A percentile compares a stretch with the other conserved stretches of the same genome.
Conservation (phyloP, 2,888 invertebrate genomes). For the Artemia sp. region DNA sequence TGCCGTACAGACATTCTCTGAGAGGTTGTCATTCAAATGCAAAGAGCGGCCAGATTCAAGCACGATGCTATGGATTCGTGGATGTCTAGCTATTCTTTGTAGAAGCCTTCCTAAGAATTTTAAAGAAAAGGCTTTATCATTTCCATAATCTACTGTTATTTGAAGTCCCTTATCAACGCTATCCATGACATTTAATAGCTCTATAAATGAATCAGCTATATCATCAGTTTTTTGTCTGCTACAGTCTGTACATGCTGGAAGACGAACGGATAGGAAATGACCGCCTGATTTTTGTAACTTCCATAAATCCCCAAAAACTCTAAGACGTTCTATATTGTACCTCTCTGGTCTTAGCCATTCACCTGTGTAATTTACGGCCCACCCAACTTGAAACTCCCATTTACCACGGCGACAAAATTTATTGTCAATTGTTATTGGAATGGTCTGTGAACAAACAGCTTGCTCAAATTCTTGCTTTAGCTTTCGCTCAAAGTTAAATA, state of each 20-base stretch:
- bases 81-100: neutral
- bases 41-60: neutral
- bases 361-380: neutral
- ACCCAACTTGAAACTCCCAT: neutral
- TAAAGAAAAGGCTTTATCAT: neutral
- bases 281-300: neutral
- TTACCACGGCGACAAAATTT: neutral
- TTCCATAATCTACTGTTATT: neutral
- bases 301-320: constrained; percentile 6
- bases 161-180: neutral
- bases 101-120: neutral
- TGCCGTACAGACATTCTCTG: neutral
- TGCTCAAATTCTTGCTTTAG: neutral
- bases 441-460: neutral
- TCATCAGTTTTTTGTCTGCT: neutral
- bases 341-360: neutral
- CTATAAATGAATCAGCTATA: neutral
- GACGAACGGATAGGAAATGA: neutral
- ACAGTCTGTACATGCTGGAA: neutral
- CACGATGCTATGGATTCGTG: neutral
- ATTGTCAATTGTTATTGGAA: neutral
- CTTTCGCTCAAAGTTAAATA: neutral
- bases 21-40: neutral
- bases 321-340: neutral
- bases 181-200: neutral